phyloP scores from a whole-genome alignment of 2,113 vertebrate genomes.

The Myotis brandtii region DNA sequence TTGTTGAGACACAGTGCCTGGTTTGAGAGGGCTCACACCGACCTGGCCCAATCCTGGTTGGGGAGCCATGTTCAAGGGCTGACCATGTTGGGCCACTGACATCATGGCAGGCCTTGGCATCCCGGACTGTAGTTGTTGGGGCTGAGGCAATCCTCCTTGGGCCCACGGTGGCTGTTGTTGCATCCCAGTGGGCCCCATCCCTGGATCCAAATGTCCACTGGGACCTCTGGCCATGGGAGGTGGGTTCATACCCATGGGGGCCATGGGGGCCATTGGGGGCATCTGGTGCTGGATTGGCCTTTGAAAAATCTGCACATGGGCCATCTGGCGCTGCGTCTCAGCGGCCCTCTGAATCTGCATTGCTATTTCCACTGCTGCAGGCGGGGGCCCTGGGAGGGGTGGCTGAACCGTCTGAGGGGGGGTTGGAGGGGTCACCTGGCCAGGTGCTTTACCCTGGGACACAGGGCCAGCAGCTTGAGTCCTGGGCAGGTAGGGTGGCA shows the following conservation, averaged over 20 bases:
- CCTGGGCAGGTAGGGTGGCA: slow-evolving; percentile 86
- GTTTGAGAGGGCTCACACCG: slow-evolving; percentile 88
- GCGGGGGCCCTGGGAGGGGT: slow-evolving; percentile 92
- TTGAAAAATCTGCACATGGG: slow-evolving; percentile 93
- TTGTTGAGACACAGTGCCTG: slow-evolving; percentile 89
- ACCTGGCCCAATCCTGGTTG: slow-evolving; percentile 89
- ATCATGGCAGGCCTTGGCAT: slow-evolving; percentile 94
- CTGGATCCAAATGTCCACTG: slow-evolving; percentile 87
- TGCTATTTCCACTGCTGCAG: slow-evolving; percentile 97
- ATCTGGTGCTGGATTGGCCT: slow-evolving; percentile 94
- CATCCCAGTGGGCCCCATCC: slow-evolving; percentile 88
- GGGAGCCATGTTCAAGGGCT: slow-evolving; percentile 90
- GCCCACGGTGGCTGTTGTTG: slow-evolving; percentile 88
- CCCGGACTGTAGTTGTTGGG: slow-evolving; percentile 89
- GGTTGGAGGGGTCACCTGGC: slow-evolving; percentile 88
- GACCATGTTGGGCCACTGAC: slow-evolving; percentile 92
- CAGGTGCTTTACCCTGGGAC: slow-evolving; percentile 89
- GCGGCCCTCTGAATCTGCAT: slow-evolving; percentile 98
- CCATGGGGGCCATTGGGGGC: slow-evolving; percentile 89
- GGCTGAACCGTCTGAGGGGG: slow-evolving; percentile 85
- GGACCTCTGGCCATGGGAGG: slow-evolving; percentile 89
- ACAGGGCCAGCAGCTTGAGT: slow-evolving; percentile 85
- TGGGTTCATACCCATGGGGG: slow-evolving; percentile 92
- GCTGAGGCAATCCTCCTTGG: slow-evolving; percentile 91
- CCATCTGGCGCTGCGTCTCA: slow-evolving; percentile 97